These are phyloP conservation scores for Hypotaenidia okinawae DNA, from an alignment of 2,797 vertebrate species.

Conservation along the genomic window DNA sequence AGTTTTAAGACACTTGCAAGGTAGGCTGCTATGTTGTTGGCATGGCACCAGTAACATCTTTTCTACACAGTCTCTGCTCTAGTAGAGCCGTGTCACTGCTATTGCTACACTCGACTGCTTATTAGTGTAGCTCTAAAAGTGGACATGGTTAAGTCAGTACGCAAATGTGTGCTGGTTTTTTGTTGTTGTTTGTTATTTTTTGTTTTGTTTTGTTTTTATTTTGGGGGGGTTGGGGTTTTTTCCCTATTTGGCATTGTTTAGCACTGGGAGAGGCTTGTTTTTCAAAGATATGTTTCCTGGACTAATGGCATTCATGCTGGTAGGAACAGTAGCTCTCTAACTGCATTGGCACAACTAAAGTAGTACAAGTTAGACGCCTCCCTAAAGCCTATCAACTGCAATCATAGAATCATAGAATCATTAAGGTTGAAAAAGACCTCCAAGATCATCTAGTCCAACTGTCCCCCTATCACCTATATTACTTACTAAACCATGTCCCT, in stretches of 20 bases:
- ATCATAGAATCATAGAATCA: no score
- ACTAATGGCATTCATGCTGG: not conserved
- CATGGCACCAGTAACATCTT: not conserved
- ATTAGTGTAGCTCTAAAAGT: not conserved
- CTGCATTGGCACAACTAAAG: not conserved
- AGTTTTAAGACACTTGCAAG: not conserved
- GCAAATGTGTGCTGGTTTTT: not conserved
- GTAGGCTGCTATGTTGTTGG: not conserved
- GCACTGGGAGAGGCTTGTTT: not conserved
- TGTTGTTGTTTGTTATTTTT: no score
- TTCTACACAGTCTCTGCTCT: not conserved
- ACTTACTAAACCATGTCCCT: no score
- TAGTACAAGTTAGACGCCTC: not conserved
- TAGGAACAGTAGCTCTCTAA: not conserved
- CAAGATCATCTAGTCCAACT: no score
- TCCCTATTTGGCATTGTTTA: not conserved
- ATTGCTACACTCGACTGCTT: not conserved
- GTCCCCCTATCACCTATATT: no score
- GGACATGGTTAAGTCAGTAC: not conserved
- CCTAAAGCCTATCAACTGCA: not conserved
- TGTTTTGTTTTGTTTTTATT: not conserved
- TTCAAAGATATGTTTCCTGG: not conserved
- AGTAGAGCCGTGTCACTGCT: not conserved
- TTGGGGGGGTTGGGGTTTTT: no score
- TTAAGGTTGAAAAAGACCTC: no score